Percentiles rank a stretch among this genome's conserved stretches.
phyloP scores from a whole-genome alignment of 2,797 vertebrate species.

The Echiichthys vipera region DNA sequence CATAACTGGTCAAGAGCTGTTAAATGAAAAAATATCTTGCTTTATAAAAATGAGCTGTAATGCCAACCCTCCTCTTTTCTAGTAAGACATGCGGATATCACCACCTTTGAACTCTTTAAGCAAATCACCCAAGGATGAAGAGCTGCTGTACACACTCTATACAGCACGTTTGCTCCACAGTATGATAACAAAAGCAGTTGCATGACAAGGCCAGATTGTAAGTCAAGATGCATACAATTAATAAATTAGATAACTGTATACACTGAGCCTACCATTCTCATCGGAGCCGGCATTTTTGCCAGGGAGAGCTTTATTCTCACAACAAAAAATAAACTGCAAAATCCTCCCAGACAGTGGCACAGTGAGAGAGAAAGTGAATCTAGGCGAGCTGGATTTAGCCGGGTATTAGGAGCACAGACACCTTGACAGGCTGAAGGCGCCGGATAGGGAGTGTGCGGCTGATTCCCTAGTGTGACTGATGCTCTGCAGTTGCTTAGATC shows the following conservation, averaged over 20 bases:
- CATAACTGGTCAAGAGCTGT: background rate
- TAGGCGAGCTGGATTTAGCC: constrained; percentile 46
- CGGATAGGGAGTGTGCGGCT: constrained; percentile 31
- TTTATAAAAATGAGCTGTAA: fast-evolving
- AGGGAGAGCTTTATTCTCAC: background rate
- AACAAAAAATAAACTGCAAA: constrained; percentile 27
- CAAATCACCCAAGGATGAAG: background rate
- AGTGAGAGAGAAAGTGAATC: constrained; percentile 31
- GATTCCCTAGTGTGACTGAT: constrained; percentile 55
- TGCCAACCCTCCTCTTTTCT: background rate
- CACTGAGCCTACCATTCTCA: constrained; percentile 3
- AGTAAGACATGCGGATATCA: background rate
- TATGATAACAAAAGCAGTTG: background rate
- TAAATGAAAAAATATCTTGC: background rate
- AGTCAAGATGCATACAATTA: constrained; percentile 8
- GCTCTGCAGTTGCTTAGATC: constrained; percentile 43
- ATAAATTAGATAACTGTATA: background rate
- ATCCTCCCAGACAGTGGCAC: constrained; percentile 22
- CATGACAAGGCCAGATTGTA: background rate
- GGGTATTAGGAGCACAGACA: constrained; percentile 47
- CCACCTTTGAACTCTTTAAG: background rate
- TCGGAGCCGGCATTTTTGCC: constrained; percentile 21
- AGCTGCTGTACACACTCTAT: background rate
- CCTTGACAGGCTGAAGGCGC: constrained; percentile 48
- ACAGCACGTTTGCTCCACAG: background rate